Base-by-base conservation (phyloP, 1,140 invertebrate species). In the Eubasilissa regina region DNA sequence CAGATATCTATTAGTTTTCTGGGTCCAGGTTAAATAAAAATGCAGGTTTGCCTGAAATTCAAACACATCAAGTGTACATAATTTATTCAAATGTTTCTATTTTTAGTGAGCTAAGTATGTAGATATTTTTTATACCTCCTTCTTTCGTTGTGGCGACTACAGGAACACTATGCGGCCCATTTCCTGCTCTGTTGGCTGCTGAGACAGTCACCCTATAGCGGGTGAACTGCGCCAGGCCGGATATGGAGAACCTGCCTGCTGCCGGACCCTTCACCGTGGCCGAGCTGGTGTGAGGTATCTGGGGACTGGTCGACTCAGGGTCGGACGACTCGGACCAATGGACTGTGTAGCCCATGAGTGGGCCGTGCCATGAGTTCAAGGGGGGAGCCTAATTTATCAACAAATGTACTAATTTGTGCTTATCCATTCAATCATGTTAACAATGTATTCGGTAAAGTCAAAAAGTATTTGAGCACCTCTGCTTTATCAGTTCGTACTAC, bases 101-200 rank as follows among this genome's bases (percentile, higher is more conserved):
- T 51, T 12, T 3, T 51, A 15, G n/a, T n/a, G n/a, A n/a, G 3
- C 11, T 4, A 4, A 51, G 11, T 51, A 15, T 4, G 48, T 51
- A 8, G 9, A 13, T 51, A n/a, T 6, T 21, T 15, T 10, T 75
- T 43, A n/a, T 86, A 96, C 94, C 94, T 89, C 96, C 96, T 90
- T 97, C 96, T 48, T 94, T 91, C 6, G 96, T 97, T 17, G 93
- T 93, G 4, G 94, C 94, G 68, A 93, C 91, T 9, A 94, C 89
- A 8, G 93, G 90, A 0, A 91, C 86, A 35, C 95, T 95, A 17
- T 91, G 89, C 0, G 96, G 96, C n/a, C 96, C 96, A 35, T 92
- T 91, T 0, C 96, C 96, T 58, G 96, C 94, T 74, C 93, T 92
- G 85, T 97, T 98, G 84, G 95, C 96, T 1, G 96, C 95, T 84